Conservation (phyloP, 2,888 invertebrate genomes). For the Anorthoa munda region DNA sequence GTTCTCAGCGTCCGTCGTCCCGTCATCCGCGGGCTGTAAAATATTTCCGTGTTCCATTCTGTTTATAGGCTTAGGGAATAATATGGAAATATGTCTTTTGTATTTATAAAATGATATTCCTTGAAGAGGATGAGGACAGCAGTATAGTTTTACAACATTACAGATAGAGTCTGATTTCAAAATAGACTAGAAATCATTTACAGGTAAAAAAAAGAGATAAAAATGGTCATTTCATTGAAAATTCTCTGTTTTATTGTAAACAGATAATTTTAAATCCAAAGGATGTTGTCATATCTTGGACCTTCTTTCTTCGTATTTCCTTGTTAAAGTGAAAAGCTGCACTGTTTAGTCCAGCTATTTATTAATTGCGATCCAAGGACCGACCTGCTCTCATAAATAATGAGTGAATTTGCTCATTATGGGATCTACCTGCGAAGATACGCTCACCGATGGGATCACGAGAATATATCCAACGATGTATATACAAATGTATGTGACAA, state of each 20-base stretch:
- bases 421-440: neutral
- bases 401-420: neutral
- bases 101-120: neutral
- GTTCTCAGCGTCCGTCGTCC: slow-evolving; percentile 5
- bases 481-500: neutral
- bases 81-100: neutral
- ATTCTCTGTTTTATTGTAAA: no score
- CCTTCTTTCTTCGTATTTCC: neutral
- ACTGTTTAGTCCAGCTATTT: neutral
- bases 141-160: neutral
- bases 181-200: no score
- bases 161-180: neutral
- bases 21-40: slow-evolving; percentile 20
- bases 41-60: neutral
- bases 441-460: neutral
- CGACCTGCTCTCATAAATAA: neutral
- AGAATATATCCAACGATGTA: neutral
- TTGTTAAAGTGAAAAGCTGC: neutral
- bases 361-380: neutral
- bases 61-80: slow-evolving; percentile 21
- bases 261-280: neutral
- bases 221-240: no score
- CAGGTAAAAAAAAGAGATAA: no score
- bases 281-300: neutral
- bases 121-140: neutral